Evolutionary conservation across 92 coral and sea anemone species (phyloP).

Genomic region (Meandrina meandrites): DNA sequence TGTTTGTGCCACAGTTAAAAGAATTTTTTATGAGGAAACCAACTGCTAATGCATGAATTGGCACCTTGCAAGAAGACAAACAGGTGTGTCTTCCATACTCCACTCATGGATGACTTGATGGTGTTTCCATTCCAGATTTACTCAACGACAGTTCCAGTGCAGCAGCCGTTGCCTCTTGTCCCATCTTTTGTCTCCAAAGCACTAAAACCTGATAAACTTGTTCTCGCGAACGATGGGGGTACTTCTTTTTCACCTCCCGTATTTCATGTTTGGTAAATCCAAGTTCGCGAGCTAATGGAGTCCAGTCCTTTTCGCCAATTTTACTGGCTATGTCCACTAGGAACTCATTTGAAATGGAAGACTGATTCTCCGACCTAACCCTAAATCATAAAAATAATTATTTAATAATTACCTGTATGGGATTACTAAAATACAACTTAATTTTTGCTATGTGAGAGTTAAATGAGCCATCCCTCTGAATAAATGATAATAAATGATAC

Average conservation of each 20-base stretch:
- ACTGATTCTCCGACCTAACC: slow-evolving; percentile 4
- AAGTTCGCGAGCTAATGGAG: slow-evolving; percentile 66
- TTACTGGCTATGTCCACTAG: slow-evolving; percentile 47
- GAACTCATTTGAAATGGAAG: slow-evolving; percentile 62
- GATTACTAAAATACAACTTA: too few species aligned
- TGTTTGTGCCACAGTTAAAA: too few species aligned
- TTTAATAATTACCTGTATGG: too few species aligned
- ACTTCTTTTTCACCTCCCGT: slow-evolving; percentile 47
- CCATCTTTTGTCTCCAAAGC: slow-evolving; percentile 59
- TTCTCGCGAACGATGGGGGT: slow-evolving; percentile 73
- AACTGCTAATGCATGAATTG: too few species aligned
- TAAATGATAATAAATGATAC: too few species aligned
- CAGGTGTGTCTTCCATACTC: not conserved
- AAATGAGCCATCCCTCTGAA: too few species aligned
- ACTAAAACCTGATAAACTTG: slow-evolving; percentile 70
- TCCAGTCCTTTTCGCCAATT: slow-evolving; percentile 83
- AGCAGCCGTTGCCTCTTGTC: slow-evolving; percentile 50
- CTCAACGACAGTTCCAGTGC: slow-evolving; percentile 49
- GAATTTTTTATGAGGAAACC: too few species aligned
- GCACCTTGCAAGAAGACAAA: too few species aligned
- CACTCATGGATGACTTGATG: not conserved
- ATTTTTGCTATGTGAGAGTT: too few species aligned
- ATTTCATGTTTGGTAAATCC: slow-evolving; percentile 65
- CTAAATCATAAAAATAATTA: not conserved
- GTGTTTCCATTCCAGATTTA: slow-evolving; percentile 56